Conservation (phyloP, 2,113 vertebrate genomes). For the Rhea pennata region DNA sequence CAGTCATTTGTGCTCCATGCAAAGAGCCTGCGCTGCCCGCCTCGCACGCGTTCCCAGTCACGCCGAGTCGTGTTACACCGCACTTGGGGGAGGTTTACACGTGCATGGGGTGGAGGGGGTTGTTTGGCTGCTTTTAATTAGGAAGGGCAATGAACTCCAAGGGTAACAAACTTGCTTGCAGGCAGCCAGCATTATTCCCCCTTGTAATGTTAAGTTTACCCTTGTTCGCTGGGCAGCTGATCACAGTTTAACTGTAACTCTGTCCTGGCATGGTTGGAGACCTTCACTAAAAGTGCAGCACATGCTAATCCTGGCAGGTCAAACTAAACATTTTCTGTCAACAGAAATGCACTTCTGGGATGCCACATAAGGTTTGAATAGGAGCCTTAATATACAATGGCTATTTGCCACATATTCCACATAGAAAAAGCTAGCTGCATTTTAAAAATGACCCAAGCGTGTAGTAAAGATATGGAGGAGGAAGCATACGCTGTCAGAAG, state of each 20-base stretch:
- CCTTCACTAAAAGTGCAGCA: not conserved
- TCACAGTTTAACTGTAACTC: not conserved
- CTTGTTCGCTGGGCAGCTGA: not conserved
- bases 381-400: not conserved
- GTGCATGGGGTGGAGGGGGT: not conserved
- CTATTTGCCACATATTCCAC: not conserved
- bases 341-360: not conserved
- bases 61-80: not conserved
- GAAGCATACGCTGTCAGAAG: not conserved
- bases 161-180: not conserved
- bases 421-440: not conserved
- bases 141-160: not conserved
- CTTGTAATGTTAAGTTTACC: not conserved
- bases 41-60: not conserved
- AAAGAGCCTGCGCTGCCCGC: not conserved
- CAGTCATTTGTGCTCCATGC: not conserved
- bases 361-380: not conserved
- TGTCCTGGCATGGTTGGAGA: not conserved
- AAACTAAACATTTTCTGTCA: not conserved
- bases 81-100: fast-evolving
- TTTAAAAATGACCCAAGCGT: not conserved
- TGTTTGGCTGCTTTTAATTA: not conserved
- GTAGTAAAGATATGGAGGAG: not conserved
- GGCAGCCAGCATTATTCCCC: not conserved
- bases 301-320: not conserved